phyloP scores from a whole-genome alignment of 2,797 vertebrate species.

The Odontamblyopus rebecca region DNA sequence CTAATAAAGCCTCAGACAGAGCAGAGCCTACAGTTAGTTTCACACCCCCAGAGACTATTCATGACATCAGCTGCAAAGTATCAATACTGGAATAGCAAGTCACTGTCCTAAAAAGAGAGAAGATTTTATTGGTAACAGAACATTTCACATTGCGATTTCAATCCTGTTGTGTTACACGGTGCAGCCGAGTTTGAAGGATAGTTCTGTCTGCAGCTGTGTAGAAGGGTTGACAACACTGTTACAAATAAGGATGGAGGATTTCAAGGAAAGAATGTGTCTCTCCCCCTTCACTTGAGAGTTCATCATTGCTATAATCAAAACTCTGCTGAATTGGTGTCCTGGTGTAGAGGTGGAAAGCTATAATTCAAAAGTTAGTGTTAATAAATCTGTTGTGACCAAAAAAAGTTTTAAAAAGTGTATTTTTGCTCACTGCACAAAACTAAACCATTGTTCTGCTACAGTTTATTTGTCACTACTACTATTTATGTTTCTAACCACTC shows the following conservation, averaged over 20 bases:
- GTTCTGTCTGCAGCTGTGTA: slow-evolving; percentile 43
- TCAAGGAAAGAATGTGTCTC: background rate
- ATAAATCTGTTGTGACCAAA: too few species aligned
- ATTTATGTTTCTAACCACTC: too few species aligned
- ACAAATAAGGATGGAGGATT: background rate
- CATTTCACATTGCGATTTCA: background rate
- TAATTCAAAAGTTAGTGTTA: background rate
- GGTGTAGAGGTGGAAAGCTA: background rate
- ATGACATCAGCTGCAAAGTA: too few species aligned
- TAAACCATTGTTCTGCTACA: too few species aligned
- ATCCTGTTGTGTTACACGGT: background rate
- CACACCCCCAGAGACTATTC: too few species aligned
- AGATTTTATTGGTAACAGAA: background rate
- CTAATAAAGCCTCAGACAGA: too few species aligned
- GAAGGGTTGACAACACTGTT: slow-evolving; percentile 39
- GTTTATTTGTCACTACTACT: too few species aligned
- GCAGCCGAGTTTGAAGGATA: slow-evolving; percentile 17
- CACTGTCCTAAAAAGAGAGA: background rate
- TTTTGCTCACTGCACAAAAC: too few species aligned
- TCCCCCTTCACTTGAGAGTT: background rate
- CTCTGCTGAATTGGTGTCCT: background rate
- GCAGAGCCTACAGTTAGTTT: too few species aligned
- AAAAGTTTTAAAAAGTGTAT: too few species aligned
- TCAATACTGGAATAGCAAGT: background rate
- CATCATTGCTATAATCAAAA: background rate